Evolutionary conservation across 1,140 invertebrate species (phyloP), one percentile per base, ranked within the genome.

Genomic region (Neocloeon triangulifer): DNA sequence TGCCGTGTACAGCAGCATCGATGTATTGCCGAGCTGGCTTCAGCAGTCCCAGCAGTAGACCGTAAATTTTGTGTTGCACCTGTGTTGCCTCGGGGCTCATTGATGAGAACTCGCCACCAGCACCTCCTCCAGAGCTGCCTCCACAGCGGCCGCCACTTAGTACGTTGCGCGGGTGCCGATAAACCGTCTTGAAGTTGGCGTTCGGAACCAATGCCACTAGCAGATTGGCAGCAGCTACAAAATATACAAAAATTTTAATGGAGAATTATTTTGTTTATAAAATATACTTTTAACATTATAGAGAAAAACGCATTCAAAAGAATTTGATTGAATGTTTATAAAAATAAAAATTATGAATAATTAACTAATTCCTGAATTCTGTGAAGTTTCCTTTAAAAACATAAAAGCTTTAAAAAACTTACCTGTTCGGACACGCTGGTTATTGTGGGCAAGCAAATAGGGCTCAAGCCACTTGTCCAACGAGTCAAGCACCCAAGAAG

Each of bases 381-480:
- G n/a, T n/a, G n/a, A n/a, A n/a, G n/a, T n/a, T n/a, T n/a, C n/a
- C n/a, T n/a, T n/a, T n/a, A n/a, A n/a, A n/a, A n/a, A n/a, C n/a
- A n/a, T n/a, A n/a, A n/a, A n/a, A n/a, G n/a, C n/a, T n/a, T n/a
- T n/a, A n/a, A n/a, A 25, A 3, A 6, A 36, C 52, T 50, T 52
- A 74, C 72, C 66, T 49, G 73, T 77, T 26, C 86, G 59, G 30
- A 92, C 86, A 19, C 84, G 55, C 35, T 78, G 77, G 50, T 85
- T 84, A 27, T 63, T 65, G 44, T 89, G 76, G 10, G 71, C 79
- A 26, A 92, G 64, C 7, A 94, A 58, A 51, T 84, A 89, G 37
- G 77, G 69, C 55, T 92, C 82, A 21, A 91, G 59, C 85, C 85
- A 91, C 3, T 63, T 72, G 32, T 89, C 81, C 39, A 88, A 64